Base-by-base conservation (phyloP, 2,888 invertebrate species). In the Diadromus collaris region DNA sequence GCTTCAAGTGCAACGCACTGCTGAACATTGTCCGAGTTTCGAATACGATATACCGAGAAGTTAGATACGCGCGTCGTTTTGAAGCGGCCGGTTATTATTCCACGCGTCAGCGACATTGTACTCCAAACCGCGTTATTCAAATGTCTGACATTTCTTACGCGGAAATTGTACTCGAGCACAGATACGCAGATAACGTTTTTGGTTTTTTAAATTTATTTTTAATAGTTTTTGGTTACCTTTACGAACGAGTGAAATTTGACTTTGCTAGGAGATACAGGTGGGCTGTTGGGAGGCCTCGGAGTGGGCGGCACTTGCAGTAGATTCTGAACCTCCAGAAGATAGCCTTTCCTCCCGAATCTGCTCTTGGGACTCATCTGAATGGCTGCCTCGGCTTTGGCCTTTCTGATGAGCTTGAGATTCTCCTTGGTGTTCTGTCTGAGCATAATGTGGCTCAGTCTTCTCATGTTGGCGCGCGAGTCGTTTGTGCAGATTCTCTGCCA, bases 241-340 rank as follows among this genome's bases (percentile, higher is more conserved):
- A 91, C 89, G 69, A 89, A 91, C 2, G 91, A 90, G 63, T 91
- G 90, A 75, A 91, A 91, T 72, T 91, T 90, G 67, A 89, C 86
- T 88, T 91, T 91, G 78, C 89, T 89, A 0, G 91, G 91, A 4
- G 91, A 91, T 7, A 91, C 90, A 1, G 91, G 91, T 27, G 91
- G 91, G 81, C 91, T 91, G 51, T 81, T 86, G 0, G 90, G 89
- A 44, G 86, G 85, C 69, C 72, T 68, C 54, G 65, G 73, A 16
- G 84, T 83, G 4, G 81, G 79, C 1, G 87, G 86, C 3, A 79
- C 79, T 34, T 84, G 83, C 0, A 89, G 75, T 24, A 89, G 82
- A 79, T 90, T 90, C 56, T 89, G 88, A 41, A 90, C 89, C 24
- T 87, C 87, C n/a, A 88, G 46, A 2, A 90, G 84, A 63, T 83